Conservation (phyloP, 2,797 vertebrate genomes). For the Lagodon rhomboides region DNA sequence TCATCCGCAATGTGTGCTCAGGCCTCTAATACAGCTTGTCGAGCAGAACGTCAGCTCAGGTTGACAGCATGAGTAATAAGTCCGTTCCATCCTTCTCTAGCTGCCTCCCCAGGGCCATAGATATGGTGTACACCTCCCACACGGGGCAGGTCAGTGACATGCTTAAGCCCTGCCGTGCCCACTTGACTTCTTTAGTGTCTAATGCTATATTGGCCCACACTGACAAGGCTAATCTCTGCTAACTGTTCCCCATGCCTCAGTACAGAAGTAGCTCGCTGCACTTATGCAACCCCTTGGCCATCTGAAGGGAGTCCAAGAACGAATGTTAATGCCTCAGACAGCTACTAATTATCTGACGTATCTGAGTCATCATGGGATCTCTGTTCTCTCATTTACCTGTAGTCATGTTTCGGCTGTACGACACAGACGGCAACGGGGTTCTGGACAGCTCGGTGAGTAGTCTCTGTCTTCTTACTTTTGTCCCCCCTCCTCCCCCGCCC, state of each 20-base stretch:
- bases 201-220: slow-evolving; percentile 40
- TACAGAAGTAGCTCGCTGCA: slow-evolving; percentile 13
- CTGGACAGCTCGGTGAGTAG: slow-evolving; percentile 94
- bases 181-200: slow-evolving; percentile 50
- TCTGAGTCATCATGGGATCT: slow-evolving; percentile 61
- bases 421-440: slow-evolving; percentile 93
- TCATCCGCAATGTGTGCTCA: slow-evolving; percentile 2
- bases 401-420: slow-evolving; percentile 98
- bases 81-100: slow-evolving; percentile 25
- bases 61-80: slow-evolving; percentile 36
- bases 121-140: slow-evolving; percentile 25
- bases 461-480: not conserved
- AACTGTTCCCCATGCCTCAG: slow-evolving; percentile 15
- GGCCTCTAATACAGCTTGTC: not conserved
- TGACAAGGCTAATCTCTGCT: slow-evolving; percentile 62
- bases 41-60: slow-evolving; percentile 29
- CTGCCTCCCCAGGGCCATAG: slow-evolving; percentile 19
- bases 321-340: slow-evolving; percentile 33
- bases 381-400: slow-evolving; percentile 67
- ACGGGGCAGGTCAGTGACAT: slow-evolving; percentile 31
- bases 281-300: slow-evolving; percentile 32
- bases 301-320: slow-evolving; percentile 29
- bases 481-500: not conserved
- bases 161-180: slow-evolving; percentile 42
- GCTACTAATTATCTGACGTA: slow-evolving; percentile 29